A percentile compares a stretch with the other conserved stretches of the same genome.
Evolutionary conservation across 2,113 vertebrate species (phyloP).

Genomic region (Gymnorhina tibicen): DNA sequence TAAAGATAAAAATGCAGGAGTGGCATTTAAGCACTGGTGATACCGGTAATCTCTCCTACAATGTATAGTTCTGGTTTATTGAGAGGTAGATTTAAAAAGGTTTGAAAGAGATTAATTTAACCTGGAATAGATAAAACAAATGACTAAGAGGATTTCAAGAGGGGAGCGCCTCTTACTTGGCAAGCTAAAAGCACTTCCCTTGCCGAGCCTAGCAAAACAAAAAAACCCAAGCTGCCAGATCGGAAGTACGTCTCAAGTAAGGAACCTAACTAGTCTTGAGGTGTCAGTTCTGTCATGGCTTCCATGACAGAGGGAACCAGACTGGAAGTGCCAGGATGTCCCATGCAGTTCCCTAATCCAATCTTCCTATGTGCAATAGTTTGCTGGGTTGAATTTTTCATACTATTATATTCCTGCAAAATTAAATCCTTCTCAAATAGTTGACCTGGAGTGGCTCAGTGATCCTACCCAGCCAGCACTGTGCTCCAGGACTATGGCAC

Average conservation of each 20-base stretch:
- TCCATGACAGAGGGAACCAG: neutral
- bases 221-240: neutral
- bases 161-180: neutral
- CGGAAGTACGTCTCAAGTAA: neutral
- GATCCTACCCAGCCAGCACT: neutral
- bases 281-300: neutral
- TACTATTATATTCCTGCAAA: neutral
- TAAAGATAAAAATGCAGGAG: neutral
- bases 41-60: neutral
- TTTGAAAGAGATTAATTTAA: neutral
- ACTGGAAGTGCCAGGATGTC: neutral
- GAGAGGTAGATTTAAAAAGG: neutral
- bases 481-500: neutral
- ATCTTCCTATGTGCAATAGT: neutral
- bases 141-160: neutral
- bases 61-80: neutral
- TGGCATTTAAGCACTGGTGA: neutral
- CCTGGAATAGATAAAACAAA: neutral
- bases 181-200: neutral
- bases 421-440: neutral
- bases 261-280: neutral
- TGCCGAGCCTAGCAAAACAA: neutral
- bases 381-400: neutral
- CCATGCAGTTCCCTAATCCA: neutral
- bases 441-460: neutral